These are phyloP conservation scores for Saxidomus purpurata DNA, from an alignment of 1,140 invertebrate genomes.

Conservation along the genomic window DNA sequence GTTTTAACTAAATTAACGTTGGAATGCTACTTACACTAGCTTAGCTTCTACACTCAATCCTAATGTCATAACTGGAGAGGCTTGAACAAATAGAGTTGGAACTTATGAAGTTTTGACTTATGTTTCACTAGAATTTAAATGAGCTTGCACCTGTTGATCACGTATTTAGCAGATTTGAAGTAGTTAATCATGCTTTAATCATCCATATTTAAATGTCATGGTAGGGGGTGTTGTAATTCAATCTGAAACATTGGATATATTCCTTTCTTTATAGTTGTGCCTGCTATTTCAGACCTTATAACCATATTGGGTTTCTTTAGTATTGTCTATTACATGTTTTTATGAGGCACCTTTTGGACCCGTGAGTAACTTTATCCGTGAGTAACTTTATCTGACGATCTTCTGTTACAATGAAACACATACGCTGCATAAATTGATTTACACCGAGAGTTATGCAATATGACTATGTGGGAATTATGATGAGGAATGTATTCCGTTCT, in stretches of 20 bases:
- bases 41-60: neutral
- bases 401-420: conserved; percentile 15
- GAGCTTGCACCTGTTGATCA: conserved; percentile 24
- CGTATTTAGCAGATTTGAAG: conserved; percentile 28
- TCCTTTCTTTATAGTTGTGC: conserved; percentile 14
- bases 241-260: conserved; percentile 9
- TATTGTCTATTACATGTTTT: conserved; percentile 39
- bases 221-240: conserved; percentile 42
- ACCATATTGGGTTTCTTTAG: conserved; percentile 14
- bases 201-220: conserved; percentile 20
- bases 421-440: conserved; percentile 44
- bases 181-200: conserved; percentile 40
- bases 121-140: conserved; percentile 39
- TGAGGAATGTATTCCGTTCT: neutral
- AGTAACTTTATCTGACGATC: conserved; percentile 10
- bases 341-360: conserved; percentile 40
- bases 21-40: conserved; percentile 14
- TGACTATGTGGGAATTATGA: neutral
- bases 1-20: conserved; percentile 2
- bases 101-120: conserved; percentile 12
- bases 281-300: conserved; percentile 27
- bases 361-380: neutral
- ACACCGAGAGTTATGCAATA: conserved; percentile 42
- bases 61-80: neutral
- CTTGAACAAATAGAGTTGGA: conserved; percentile 25